These are phyloP conservation scores for Apodemus speciosus DNA, from an alignment of 2,113 vertebrate genomes.

Conservation along the genomic window DNA sequence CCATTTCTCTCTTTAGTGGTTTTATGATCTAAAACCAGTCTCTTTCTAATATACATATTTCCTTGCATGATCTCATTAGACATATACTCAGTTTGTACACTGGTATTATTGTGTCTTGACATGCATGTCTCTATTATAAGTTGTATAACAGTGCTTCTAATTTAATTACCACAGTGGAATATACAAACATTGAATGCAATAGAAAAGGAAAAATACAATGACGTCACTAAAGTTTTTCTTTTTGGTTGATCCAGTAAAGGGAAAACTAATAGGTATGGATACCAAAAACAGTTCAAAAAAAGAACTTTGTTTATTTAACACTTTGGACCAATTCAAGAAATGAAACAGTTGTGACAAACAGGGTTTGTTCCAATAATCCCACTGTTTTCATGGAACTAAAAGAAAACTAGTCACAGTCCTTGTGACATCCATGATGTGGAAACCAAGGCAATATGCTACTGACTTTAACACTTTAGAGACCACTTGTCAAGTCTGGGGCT, in stretches of 20 bases:
- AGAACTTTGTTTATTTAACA: not conserved
- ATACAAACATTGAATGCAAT: not conserved
- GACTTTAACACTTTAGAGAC: not conserved
- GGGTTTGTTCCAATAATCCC: too few species aligned
- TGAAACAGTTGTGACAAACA: not conserved
- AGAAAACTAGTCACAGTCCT: not conserved
- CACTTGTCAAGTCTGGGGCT: rapidly evolving
- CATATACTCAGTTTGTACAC: not conserved
- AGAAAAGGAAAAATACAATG: not conserved
- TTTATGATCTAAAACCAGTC: not conserved
- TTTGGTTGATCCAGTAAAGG: not conserved
- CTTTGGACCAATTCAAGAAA: not conserved
- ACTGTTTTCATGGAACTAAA: not conserved
- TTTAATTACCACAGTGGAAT: not conserved
- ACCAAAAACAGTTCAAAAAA: not conserved
- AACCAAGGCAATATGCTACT: not conserved
- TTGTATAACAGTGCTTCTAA: not conserved
- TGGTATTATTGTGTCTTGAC: not conserved
- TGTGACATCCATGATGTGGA: not conserved
- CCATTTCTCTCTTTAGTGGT: not conserved
- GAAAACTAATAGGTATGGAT: not conserved
- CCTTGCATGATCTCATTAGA: not conserved
- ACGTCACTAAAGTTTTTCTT: not conserved
- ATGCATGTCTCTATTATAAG: not conserved
- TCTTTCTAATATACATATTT: not conserved